These are phyloP conservation scores for Holothuria scabra DNA, from an alignment of 53 echinoderm and acorn worm species.

Conservation along the genomic window DNA sequence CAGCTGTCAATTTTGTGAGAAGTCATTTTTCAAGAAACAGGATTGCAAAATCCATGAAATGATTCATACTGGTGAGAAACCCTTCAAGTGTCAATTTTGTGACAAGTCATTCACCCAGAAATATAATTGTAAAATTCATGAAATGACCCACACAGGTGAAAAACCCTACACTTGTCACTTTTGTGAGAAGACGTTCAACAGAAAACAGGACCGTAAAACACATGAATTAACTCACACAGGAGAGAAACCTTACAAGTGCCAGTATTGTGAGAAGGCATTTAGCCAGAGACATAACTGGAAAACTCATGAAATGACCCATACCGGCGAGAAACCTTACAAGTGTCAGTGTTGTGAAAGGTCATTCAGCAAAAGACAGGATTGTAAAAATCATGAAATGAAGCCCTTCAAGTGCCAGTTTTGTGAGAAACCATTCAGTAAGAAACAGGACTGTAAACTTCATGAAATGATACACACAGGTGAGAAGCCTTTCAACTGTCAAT, in stretches of 20 bases:
- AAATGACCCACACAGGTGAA: too few species aligned
- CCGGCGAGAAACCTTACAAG: slow-evolving; percentile 50
- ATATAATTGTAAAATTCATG: too few species aligned
- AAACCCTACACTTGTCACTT: too few species aligned
- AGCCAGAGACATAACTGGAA: slow-evolving; percentile 55
- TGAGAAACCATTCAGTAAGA: slow-evolving; percentile 41
- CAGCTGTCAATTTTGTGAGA: too few species aligned
- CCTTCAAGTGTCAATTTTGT: too few species aligned
- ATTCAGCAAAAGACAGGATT: neutral
- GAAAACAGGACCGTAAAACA: too few species aligned
- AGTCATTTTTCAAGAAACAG: too few species aligned
- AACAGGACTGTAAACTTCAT: slow-evolving; percentile 45
- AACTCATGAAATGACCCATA: slow-evolving; percentile 57
- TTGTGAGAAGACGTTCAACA: too few species aligned
- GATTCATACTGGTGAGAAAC: too few species aligned
- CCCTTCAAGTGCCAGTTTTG: slow-evolving; percentile 53
- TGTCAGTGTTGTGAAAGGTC: slow-evolving; percentile 45
- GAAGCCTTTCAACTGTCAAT: slow-evolving; percentile 48
- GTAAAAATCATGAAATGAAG: slow-evolving; percentile 40
- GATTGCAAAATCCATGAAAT: too few species aligned
- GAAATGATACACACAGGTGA: slow-evolving; percentile 58
- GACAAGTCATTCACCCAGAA: slow-evolving; percentile 1
- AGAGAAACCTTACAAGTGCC: slow-evolving; percentile 37
- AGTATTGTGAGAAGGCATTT: slow-evolving; percentile 47
- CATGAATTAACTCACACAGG: too few species aligned